Conservation (phyloP, 2,113 vertebrate genomes). For the Leptodactylus fuscus region DNA sequence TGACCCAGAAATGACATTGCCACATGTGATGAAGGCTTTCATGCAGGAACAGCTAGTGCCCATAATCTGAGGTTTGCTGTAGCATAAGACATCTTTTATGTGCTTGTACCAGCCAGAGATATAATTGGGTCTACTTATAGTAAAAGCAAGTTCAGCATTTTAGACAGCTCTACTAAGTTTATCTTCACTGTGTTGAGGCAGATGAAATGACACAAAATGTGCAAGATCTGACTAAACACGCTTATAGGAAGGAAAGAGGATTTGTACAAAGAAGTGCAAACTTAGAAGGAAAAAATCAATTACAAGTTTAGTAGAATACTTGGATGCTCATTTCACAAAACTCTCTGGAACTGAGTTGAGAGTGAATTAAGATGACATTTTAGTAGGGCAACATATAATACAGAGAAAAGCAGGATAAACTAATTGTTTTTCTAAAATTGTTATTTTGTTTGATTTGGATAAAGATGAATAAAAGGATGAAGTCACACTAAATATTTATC, state of each 20-base stretch:
- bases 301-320: conserved; percentile 32
- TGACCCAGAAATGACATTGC: conserved; percentile 65
- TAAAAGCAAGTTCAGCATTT: conserved; percentile 72
- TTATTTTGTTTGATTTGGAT: no score
- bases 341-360: not conserved
- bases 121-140: conserved; percentile 68
- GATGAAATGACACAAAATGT: conserved; percentile 59
- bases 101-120: conserved; percentile 61
- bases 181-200: conserved; percentile 65
- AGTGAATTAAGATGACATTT: conserved; percentile 13
- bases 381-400: not conserved
- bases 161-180: conserved; percentile 53
- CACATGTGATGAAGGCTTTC: conserved; percentile 64
- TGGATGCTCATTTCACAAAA: conserved; percentile 21
- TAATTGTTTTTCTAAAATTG: not conserved
- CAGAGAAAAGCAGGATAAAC: not conserved
- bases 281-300: conserved; percentile 38
- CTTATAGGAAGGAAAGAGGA: conserved; percentile 48
- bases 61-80: conserved; percentile 61
- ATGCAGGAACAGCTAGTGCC: conserved; percentile 57
- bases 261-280: conserved; percentile 50
- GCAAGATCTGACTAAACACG: conserved; percentile 55
- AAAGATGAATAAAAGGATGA: no score
- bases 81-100: conserved; percentile 64
- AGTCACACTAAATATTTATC: no score